phyloP scores from a whole-genome alignment of 2,797 vertebrate species.

The Selene dorsalis region DNA sequence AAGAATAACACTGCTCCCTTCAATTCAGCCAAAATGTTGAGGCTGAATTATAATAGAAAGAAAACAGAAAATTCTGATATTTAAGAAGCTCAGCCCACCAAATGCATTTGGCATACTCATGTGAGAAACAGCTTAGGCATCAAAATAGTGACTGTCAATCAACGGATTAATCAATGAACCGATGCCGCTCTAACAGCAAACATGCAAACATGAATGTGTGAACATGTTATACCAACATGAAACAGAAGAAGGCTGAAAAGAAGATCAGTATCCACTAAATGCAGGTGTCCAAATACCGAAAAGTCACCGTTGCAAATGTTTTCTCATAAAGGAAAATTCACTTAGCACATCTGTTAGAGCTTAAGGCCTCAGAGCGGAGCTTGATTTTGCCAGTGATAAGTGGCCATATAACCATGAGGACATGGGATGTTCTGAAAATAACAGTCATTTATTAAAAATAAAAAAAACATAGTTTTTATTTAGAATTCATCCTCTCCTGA shows the following conservation, averaged over 20 bases:
- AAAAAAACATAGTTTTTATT: background rate
- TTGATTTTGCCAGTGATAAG: background rate
- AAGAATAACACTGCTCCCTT: background rate
- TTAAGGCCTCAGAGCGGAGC: background rate
- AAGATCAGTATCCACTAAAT: background rate
- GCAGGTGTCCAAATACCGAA: background rate
- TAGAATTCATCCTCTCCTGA: background rate
- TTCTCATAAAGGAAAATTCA: background rate
- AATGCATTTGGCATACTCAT: background rate
- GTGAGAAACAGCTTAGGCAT: background rate
- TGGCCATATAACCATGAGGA: background rate
- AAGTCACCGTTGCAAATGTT: background rate
- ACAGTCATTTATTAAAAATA: background rate
- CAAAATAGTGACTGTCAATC: background rate
- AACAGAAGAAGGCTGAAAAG: background rate
- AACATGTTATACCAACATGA: background rate
- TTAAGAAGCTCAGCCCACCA: background rate
- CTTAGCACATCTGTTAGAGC: background rate
- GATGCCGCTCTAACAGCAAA: constrained; percentile 7
- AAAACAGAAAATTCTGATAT: background rate
- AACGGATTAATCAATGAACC: background rate
- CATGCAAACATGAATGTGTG: background rate
- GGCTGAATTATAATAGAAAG: background rate
- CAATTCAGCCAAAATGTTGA: background rate
- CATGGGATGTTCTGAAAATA: background rate